Evolutionary conservation across 2,797 vertebrate genomes (phyloP), one percentile per base, ranked within the genome.

Genomic region (Hydrolagus colliei): DNA sequence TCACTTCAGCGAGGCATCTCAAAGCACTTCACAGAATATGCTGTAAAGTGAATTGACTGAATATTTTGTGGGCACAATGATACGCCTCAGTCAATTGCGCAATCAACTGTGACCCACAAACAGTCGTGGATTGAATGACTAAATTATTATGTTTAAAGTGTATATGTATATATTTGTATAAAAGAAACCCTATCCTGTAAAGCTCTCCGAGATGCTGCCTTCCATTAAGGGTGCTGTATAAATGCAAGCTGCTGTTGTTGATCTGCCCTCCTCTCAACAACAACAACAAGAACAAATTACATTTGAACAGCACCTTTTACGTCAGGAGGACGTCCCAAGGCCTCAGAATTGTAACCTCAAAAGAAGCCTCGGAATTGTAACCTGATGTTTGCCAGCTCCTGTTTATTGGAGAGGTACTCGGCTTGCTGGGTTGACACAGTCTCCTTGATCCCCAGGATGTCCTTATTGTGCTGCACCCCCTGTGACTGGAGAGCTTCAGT

Each of bases 321-420:
- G 41, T 52, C 41, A 52, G 41, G 41, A 52, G 41, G 41, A 52
- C 41, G 41, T 3, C 41, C 41, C 41, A 52, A 52, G 41, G 41
- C 41, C 41, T 52, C 41, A 6, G 41, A 52, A 52, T 52, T 52
- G 41, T 52, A 52, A 52, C 41, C 41, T 52, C 41, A 52, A 52
- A 52, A 3, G 41, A 52, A 52, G 41, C 41, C 41, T 52, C 41
- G 41, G 41, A 52, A 52, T 52, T 52, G 41, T 52, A 89, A 93
- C 92, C 90, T 92, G 89, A 92, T 87, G n/a, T 87, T 16, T 18
- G 89, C 88, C 78, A 90, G 88, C 86, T 91, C 92, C 87, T 85
- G 73, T 0, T 87, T 72, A 71, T 84, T 87, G 62, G 89, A 86
- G 78, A 91, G 90, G 16, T 93, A 75, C 65, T 88, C 88, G 65